phyloP scores from a whole-genome alignment of 2,797 vertebrate genomes.

The Cuculus canorus region DNA sequence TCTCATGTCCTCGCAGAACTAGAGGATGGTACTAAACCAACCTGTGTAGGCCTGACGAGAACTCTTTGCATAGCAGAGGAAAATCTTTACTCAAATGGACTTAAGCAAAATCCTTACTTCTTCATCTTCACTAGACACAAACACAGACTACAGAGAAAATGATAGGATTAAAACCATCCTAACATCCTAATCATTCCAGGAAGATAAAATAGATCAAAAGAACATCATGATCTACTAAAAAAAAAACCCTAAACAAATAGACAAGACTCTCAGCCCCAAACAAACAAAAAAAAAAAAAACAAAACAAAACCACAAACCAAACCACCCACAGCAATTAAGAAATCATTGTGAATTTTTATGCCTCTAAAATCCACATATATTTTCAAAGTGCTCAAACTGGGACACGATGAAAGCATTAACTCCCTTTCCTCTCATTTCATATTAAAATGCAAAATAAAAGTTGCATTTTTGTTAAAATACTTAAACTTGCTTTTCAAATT shows the following conservation, averaged over 20 bases:
- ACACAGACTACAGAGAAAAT: neutral
- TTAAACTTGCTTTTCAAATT: neutral
- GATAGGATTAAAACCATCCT: neutral
- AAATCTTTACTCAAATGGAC: neutral
- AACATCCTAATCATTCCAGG: neutral
- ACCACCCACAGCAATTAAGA: neutral
- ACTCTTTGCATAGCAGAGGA: neutral
- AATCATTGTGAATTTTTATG: neutral
- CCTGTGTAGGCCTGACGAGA: neutral
- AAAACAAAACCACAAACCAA: neutral
- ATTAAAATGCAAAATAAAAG: neutral
- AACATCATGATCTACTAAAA: neutral
- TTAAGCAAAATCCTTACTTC: neutral
- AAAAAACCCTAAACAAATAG: neutral
- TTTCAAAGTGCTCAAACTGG: neutral
- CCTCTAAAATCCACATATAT: neutral
- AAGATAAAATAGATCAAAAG: neutral
- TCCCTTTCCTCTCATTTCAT: neutral
- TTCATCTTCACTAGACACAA: neutral
- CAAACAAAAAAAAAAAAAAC: no score
- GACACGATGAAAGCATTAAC: neutral
- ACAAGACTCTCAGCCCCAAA: neutral
- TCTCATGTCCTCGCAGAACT: neutral
- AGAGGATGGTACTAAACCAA: neutral
- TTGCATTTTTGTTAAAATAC: neutral